phyloP scores from a whole-genome alignment of 2,888 invertebrate species.

The Eilema caniola region DNA sequence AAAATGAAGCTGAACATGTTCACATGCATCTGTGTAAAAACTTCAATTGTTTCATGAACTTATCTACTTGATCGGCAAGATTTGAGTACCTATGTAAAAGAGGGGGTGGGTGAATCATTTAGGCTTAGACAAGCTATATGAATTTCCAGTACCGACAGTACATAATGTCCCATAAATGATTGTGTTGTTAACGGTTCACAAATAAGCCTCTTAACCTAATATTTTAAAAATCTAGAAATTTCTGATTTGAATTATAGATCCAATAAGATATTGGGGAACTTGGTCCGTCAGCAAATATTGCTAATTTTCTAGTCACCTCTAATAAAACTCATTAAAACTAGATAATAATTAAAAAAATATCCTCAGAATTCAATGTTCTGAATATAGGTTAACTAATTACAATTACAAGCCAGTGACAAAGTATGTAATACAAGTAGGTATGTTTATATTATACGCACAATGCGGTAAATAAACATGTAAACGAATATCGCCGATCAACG shows the following conservation, averaged over 20 bases:
- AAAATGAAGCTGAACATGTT: no score
- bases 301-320: no score
- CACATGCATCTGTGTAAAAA: no score
- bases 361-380: not conserved
- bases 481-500: conserved; percentile 38
- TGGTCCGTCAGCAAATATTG: no score
- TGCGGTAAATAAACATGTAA: conserved; percentile 41
- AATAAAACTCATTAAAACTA: not conserved
- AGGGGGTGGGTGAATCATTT: no score
- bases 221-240: not conserved
- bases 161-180: not conserved
- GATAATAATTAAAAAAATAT: not conserved
- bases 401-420: conserved; percentile 15
- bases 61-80: no score
- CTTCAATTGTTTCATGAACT: no score
- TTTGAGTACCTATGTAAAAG: no score
- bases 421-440: conserved; percentile 27
- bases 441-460: conserved; percentile 42
- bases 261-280: no score
- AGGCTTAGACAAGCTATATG: no score
- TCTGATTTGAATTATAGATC: no score
- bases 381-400: conserved; percentile 8
- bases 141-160: no score
- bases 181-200: not conserved
- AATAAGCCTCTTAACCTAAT: not conserved